Evolutionary conservation across 2,888 invertebrate species (phyloP), one percentile per base, ranked within the genome.

Genomic region (Lypha dubia): DNA sequence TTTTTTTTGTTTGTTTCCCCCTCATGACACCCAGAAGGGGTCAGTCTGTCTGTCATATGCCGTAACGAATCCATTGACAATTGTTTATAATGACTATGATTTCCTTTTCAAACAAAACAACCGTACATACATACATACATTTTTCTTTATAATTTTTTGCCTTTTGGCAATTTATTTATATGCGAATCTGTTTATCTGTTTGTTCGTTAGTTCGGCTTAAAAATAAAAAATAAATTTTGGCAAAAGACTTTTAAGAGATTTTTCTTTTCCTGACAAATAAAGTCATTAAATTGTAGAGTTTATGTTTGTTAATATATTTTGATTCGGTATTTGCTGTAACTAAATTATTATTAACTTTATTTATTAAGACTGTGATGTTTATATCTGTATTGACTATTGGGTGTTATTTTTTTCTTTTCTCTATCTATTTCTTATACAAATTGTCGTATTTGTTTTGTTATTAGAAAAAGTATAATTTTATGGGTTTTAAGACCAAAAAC

Each of bases 221-320:
- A 53, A 56, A 20, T n/a, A n/a, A 7, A 22, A 35, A 1, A 28
- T 46, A 15, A 28, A 28, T 60, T 60, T 60, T 22, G 56, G 22
- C 32, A 22, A 63, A 46, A 32, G 28, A 46, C 17, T 53, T 63
- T 38, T 15, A 1, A 32, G 53, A 32, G 28, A 11, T 38, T 11
- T 73, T 35, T 65, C n/a, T 9, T 63, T 62, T 68, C 15, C 51
- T 75, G 38, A 49, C 76, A 81, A 81, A 84, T 84, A 84, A 81
- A 84, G 84, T 70, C 77, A 81, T 84, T 84, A 84, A 63, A 76
- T 77, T 63, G 32, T 62, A 58, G 24, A 84, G 68, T 80, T 80
- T 84, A 80, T 76, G 71, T 60, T 73, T 56, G 49, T 44, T 44
- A 60, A 67, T 35, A 22, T 68, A 62, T 74, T 28, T 46, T 22